Evolutionary conservation across 2,113 vertebrate genomes (phyloP).

Genomic region (Myrmophylax atrothorax): DNA sequence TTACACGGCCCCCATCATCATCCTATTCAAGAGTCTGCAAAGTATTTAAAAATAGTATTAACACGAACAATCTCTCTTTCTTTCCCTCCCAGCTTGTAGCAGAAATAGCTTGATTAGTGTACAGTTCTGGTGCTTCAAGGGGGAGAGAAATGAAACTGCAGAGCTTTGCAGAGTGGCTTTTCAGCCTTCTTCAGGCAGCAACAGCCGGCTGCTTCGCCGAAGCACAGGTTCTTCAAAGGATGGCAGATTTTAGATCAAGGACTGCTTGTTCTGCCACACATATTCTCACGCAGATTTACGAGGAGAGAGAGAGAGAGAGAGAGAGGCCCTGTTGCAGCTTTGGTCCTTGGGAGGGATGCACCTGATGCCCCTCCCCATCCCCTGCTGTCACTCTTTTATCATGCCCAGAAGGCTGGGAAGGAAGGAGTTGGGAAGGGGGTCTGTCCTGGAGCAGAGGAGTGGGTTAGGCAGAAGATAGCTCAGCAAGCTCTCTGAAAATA

Average conservation of each 20-base stretch:
- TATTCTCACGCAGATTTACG: not conserved
- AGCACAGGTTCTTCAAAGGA: constrained; percentile 52
- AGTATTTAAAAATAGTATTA: constrained; percentile 72
- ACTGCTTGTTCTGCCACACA: not conserved
- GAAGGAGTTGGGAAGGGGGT: not conserved
- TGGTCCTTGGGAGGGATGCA: not conserved
- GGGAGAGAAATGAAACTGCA: constrained; percentile 48
- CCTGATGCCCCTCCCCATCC: not conserved
- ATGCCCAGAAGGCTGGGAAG: not conserved
- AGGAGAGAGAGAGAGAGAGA: not conserved
- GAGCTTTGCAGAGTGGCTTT: constrained; percentile 53
- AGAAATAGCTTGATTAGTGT: constrained; percentile 72
- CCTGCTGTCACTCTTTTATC: not conserved
- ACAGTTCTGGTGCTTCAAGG: constrained; percentile 54
- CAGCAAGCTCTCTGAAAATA: not conserved
- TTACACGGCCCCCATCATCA: constrained; percentile 44
- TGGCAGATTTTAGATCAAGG: constrained; percentile 46
- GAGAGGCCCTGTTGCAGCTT: not conserved
- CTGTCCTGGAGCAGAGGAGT: not conserved
- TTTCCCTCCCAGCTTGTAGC: constrained; percentile 48
- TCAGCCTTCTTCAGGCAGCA: constrained; percentile 54
- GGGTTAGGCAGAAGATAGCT: not conserved
- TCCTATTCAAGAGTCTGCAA: constrained; percentile 56
- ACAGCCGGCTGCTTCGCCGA: not conserved
- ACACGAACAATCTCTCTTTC: constrained; percentile 65